A percentile compares a stretch with the other conserved stretches of the same genome.
These are phyloP conservation scores for Morpho achilles DNA, from an alignment of 2,888 invertebrate species.

Conservation along the genomic window DNA sequence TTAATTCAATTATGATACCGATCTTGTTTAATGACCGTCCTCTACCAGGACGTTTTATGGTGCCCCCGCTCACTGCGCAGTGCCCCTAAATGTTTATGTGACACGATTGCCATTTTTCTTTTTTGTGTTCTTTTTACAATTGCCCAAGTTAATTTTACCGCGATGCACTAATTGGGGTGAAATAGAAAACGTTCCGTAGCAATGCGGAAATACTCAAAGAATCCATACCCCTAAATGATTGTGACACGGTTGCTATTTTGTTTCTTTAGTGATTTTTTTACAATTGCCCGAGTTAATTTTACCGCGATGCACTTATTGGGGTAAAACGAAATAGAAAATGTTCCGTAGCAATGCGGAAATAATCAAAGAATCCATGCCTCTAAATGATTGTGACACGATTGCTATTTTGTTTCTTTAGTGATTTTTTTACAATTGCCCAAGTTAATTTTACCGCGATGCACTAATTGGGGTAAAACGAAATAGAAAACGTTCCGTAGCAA, in stretches of 20 bases:
- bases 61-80: conserved; percentile 30
- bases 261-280: conserved; percentile 1
- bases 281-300: not conserved
- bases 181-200: too few species aligned
- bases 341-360: too few species aligned
- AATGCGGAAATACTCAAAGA: too few species aligned
- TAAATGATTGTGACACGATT: too few species aligned
- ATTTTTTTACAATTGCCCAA: too few species aligned
- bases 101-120: conserved; percentile 6
- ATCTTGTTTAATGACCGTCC: conserved; percentile 75
- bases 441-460: too few species aligned
- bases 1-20: conserved; percentile 79
- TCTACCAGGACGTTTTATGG: conserved; percentile 57
- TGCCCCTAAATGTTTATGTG: conserved; percentile 25
- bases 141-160: not conserved
- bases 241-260: too few species aligned
- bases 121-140: conserved; percentile 1
- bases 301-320: not conserved
- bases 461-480: not conserved
- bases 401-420: too few species aligned
- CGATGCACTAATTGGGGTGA: not conserved
- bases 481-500: too few species aligned
- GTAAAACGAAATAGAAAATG: not conserved
- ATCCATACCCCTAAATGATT: too few species aligned
- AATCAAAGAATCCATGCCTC: too few species aligned